Evolutionary conservation across 1,140 invertebrate species (phyloP).

Genomic region (Neodiprion fabricii): DNA sequence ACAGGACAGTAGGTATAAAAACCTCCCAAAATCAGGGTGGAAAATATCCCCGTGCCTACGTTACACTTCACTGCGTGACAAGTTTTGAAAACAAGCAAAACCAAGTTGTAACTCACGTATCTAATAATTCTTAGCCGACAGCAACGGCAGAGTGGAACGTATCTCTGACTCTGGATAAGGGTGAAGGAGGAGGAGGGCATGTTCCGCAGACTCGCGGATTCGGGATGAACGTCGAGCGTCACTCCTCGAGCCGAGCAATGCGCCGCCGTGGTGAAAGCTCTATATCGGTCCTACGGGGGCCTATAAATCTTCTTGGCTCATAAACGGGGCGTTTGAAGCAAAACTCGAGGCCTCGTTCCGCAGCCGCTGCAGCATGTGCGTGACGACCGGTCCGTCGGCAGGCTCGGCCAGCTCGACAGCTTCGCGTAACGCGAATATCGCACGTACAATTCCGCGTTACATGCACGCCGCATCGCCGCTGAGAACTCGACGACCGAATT

Average conservation of each 20-base stretch:
- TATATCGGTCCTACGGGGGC: slow-evolving; percentile 28
- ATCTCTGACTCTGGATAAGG: not conserved
- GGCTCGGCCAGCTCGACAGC: no score
- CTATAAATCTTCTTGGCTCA: slow-evolving; percentile 58
- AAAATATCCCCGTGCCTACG: no score
- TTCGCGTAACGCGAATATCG: no score
- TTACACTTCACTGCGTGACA: no score
- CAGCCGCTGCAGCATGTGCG: slow-evolving; percentile 52
- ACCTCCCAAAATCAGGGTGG: no score
- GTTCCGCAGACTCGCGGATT: not conserved
- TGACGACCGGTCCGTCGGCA: slow-evolving; percentile 37
- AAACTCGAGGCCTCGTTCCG: slow-evolving; percentile 31
- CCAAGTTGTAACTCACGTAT: no score
- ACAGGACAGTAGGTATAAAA: no score
- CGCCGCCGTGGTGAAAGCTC: slow-evolving; percentile 26
- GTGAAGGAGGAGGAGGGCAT: no score
- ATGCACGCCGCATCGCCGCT: slow-evolving; percentile 13
- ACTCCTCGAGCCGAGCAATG: slow-evolving; percentile 12
- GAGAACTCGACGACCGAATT: slow-evolving; percentile 46
- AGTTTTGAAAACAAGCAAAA: no score
- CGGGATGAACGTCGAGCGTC: not conserved
- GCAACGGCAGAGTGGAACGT: no score
- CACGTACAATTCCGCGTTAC: no score
- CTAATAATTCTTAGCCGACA: no score
- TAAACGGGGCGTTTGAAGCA: slow-evolving; percentile 59